Evolutionary conservation across 2,797 vertebrate species (phyloP).

Genomic region (Galagoides demidoff): DNA sequence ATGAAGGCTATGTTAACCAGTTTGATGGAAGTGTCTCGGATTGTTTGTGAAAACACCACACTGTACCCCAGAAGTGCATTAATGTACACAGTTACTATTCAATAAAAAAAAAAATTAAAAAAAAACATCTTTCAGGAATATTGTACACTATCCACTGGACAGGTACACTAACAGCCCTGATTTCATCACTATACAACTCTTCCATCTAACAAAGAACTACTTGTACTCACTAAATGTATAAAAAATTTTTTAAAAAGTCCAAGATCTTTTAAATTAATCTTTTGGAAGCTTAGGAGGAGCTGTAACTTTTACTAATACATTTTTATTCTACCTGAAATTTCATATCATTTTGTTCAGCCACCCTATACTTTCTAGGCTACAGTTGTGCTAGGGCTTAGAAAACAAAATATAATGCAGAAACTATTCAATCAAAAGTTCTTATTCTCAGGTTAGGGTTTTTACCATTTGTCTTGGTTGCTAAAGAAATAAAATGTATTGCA

Average conservation of each 20-base stretch:
- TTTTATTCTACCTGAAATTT: slow-evolving; percentile 2
- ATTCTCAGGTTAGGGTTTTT: background rate
- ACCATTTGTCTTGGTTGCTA: background rate
- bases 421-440: background rate
- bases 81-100: too few species aligned
- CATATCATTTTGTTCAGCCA: background rate
- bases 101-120: too few species aligned
- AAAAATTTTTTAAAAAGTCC: background rate
- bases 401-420: background rate
- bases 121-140: too few species aligned
- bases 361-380: background rate
- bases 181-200: too few species aligned
- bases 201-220: too few species aligned
- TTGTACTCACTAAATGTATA: too few species aligned
- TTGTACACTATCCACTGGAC: too few species aligned
- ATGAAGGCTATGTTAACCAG: too few species aligned
- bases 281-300: background rate
- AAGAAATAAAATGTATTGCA: background rate
- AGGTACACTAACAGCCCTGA: too few species aligned
- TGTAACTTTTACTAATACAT: background rate
- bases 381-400: background rate
- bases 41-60: too few species aligned
- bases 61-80: too few species aligned
- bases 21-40: too few species aligned
- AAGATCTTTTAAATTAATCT: background rate